Base-by-base conservation (phyloP, 2,888 invertebrate genomes). In the Aplocera efformata region DNA sequence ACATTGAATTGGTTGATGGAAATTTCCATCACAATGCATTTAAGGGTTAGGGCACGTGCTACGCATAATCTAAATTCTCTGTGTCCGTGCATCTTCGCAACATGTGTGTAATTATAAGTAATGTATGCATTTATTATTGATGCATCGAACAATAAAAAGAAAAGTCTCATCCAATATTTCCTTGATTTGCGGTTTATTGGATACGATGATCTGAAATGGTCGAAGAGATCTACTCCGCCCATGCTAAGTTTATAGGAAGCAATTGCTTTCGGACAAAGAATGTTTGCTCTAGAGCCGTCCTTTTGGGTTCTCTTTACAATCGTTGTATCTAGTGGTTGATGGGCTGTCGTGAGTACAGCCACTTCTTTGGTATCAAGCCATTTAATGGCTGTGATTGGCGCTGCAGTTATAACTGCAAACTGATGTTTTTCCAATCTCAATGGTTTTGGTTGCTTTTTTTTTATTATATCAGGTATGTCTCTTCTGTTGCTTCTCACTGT, bases 191-290 rank as follows among this genome's bases (percentile, higher is more conserved):
- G 45, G 32, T 39, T 46, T 6, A 64, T 61, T 26, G 62, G 58
- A 34, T 67, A 69, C 1, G 67, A 65, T 1, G 63, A 60, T 29
- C 66, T 52, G 40, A 52, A 67, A 51, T 69, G 66, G 31, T 67
- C 63, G 34, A 66, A 65, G 11, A 42, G 50, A 58, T 71, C 66
- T 3, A 69, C 67, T 7, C 63, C 60, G n/a, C 63, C 63, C 63
- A 66, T 68, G 26, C 33, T 58, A 3, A 58, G 46, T 5, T 65
- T 68, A 32, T 68, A 68, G 5, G 41, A 30, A 30, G 56, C 63
- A 38, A 67, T 67, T 11, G 68, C 61, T 42, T 41, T 51, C 9
- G 66, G 66, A 44, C 62, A 63, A 9, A 63, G 50, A 43, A 65
- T 53, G 6, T 62, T 53, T 39, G 11, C 28, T 56, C 46, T 66